A percentile compares a stretch with the other conserved stretches of the same genome.
Evolutionary conservation across 2,113 vertebrate species (phyloP).

Genomic region (Stigmatopora argus): DNA sequence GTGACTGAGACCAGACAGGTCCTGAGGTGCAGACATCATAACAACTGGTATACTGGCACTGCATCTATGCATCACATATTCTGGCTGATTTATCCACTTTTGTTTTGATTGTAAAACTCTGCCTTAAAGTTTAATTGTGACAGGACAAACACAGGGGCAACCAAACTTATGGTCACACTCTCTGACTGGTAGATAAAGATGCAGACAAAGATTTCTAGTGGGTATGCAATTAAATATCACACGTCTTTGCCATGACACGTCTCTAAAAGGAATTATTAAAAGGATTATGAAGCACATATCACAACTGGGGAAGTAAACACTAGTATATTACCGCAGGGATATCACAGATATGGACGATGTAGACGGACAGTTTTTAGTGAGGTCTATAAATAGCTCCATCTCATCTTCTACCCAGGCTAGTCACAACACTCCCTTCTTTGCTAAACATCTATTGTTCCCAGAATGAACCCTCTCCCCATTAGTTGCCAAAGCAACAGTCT

Average conservation of each 20-base stretch:
- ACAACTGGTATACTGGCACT: not conserved
- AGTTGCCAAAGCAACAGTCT: slow-evolving; percentile 76
- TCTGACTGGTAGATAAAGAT: slow-evolving; percentile 27
- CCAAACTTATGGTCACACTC: slow-evolving; percentile 40
- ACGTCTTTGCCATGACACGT: not conserved
- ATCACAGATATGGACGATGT: slow-evolving; percentile 2
- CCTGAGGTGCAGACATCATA: not conserved
- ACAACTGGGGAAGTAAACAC: slow-evolving; percentile 13
- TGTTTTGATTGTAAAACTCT: slow-evolving; percentile 23
- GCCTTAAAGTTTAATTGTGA: slow-evolving; percentile 14
- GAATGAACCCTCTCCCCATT: slow-evolving; percentile 40
- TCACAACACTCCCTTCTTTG: slow-evolving; percentile 41
- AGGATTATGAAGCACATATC: slow-evolving; percentile 1
- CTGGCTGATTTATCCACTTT: not conserved
- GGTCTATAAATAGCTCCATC: slow-evolving; percentile 55
- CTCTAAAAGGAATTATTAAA: not conserved
- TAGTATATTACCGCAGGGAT: not conserved
- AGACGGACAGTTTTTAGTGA: slow-evolving; percentile 18
- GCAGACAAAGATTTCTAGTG: not conserved
- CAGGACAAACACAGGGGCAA: slow-evolving; percentile 7
- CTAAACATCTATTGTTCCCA: slow-evolving; percentile 53
- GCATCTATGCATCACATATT: slow-evolving; percentile 13
- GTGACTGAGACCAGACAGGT: not conserved
- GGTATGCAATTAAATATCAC: not conserved
- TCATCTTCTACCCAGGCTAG: slow-evolving; percentile 17